Percentiles rank a stretch among this genome's conserved stretches.
phyloP scores from a whole-genome alignment of 2,113 vertebrate genomes.

The Entelurus aequoreus region DNA sequence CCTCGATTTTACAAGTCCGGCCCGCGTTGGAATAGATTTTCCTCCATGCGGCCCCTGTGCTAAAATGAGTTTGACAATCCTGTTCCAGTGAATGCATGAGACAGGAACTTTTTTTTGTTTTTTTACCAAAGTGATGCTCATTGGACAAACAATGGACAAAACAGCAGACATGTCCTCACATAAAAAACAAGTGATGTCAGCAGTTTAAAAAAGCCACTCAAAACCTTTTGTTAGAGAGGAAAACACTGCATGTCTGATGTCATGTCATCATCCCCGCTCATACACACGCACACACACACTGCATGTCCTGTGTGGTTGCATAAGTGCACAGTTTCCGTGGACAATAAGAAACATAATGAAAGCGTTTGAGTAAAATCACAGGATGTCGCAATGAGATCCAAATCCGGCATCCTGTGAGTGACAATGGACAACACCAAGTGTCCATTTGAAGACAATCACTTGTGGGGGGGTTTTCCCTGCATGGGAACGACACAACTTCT shows the following conservation, averaged over 20 bases:
- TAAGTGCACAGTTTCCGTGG: constrained; percentile 30
- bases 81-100: no score
- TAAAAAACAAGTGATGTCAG: constrained; percentile 44
- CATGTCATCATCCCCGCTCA: not conserved
- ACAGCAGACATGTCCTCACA: constrained; percentile 8
- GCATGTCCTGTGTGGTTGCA: constrained; percentile 42
- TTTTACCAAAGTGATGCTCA: not conserved
- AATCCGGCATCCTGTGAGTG: constrained; percentile 6
- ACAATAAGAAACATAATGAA: constrained; percentile 40
- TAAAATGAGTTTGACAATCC: no score
- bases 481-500: not conserved
- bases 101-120: no score
- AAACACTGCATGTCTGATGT: constrained; percentile 3
- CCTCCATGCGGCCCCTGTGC: no score
- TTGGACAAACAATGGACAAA: not conserved
- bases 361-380: constrained; percentile 41
- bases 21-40: no score
- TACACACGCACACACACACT: not conserved
- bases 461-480: not conserved
- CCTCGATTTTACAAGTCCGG: no score
- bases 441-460: not conserved
- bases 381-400: constrained; percentile 14
- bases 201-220: constrained; percentile 26
- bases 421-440: not conserved
- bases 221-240: constrained; percentile 41